Base-by-base conservation (phyloP, 2,113 vertebrate species). In the Marmota monax region DNA sequence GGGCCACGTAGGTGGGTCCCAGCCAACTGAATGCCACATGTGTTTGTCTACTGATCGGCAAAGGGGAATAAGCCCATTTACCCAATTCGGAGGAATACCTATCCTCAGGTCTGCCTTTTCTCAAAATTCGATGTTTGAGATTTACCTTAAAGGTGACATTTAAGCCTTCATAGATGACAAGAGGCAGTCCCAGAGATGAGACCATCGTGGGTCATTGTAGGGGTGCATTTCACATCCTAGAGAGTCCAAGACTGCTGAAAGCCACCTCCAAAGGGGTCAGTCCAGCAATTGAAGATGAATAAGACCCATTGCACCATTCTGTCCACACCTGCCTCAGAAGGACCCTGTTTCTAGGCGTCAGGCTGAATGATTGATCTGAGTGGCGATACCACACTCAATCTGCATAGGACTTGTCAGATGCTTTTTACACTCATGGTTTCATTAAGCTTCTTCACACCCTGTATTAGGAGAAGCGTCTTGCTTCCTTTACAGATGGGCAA, bases 401-500 rank as follows among this genome's bases (percentile, higher is more conserved):
- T 84, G 67, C 25, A 76, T 11, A 53, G 29, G n/a, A 20, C 29
- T 80, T 74, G 78, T 95, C 70, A 61, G 65, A 93, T 77, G 39
- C 27, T 93, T 39, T 93, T 95, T 65, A 65, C 65, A 25, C 92
- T 18, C n/a, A 18, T 25, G 53, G 53, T 94, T 94, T 91, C 84
- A 69, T 87, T 91, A 95, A 88, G 37, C 42, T 88, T 84, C 70
- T 91, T 89, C 32, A 77, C 23, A 89, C 11, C 9, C 37, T 92
- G 20, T 78, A 56, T 82, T 25, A 77, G 34, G 74, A 29, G 25
- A 65, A 91, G 14, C 39, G 32, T 63, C 56, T 79, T 72, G 13
- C 79, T 87, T 96, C 80, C 37, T 34, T 88, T 86, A 94, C 76
- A 94, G 53, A 70, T 27, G 79, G 80, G 48, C 12, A 61, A 92